Evolutionary conservation across 2,888 invertebrate genomes (phyloP), one percentile per base, ranked within the genome.

Genomic region (Aleiodes leptofemur): DNA sequence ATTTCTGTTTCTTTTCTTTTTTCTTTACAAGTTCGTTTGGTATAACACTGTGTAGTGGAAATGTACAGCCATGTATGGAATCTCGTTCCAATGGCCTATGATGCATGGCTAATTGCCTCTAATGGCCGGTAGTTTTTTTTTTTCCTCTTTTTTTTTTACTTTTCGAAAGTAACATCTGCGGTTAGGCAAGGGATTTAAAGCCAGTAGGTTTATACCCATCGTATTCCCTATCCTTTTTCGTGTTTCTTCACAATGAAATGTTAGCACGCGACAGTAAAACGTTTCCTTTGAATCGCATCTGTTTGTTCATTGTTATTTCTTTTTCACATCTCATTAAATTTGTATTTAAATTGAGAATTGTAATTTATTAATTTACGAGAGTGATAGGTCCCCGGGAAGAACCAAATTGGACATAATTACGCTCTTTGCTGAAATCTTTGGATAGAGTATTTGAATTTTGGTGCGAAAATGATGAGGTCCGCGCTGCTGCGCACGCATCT

Each of bases 21-120:
- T 68, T 51, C 50, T 29, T 59, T 29, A 50, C 66, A 66, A 50
- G 66, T 29, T 50, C 50, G 50, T 34, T 34, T 34, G 34, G 34
- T 31, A 53, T 29, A 51, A 51, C 29, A 68, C 29, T 29, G 29
- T 50, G 50, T 53, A 51, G 31, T 31, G 51, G 23, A 68, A 68
- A 31, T 31, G n/a, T 14, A 68, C 29, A 48, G 29, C 82, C 85
- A 82, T 84, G 81, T 83, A 84, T 77, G 82, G 83, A 73, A 81
- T 83, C 80, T 80, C 72, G 78, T 78, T 81, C 78, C 76, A 76
- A 79, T 68, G 72, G 76, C 79, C 83, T 82, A 85, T 83, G 85
- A 83, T 83, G 84, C 86, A 85, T 85, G 81, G 81, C 86, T 85
- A 86, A 86, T 85, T 82, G 82, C 82, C 77, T 76, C 79, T 83